phyloP scores from a whole-genome alignment of 2,797 vertebrate genomes.

The Alauda arvensis region DNA sequence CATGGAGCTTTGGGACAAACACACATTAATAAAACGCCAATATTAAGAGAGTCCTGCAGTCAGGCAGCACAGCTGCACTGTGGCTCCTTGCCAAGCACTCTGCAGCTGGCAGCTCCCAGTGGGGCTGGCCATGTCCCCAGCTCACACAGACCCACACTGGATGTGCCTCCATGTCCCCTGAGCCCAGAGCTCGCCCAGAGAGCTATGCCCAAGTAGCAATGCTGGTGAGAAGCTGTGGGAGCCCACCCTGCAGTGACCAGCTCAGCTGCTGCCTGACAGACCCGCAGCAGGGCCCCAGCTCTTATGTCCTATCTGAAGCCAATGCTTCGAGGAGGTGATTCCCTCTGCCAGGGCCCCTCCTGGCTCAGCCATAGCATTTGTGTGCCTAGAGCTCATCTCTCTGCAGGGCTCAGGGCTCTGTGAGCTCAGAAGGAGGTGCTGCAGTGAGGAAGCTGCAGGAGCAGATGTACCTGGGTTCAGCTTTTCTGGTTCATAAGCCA shows the following conservation, averaged over 20 bases:
- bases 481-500: conserved; percentile 79
- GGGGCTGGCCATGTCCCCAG: accelerated
- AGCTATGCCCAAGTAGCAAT: conserved; percentile 4
- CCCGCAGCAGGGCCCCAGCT: background rate
- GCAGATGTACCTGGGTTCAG: conserved; percentile 42
- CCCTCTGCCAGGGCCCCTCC: background rate
- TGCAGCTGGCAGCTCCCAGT: accelerated
- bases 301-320: background rate
- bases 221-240: conserved; percentile 32
- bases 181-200: background rate
- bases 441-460: conserved; percentile 52
- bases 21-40: background rate
- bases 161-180: background rate
- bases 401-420: conserved; percentile 22
- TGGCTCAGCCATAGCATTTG: background rate
- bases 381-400: background rate
- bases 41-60: background rate
- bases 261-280: background rate
- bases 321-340: background rate
- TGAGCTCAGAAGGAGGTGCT: conserved; percentile 4
- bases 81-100: background rate
- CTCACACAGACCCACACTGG: background rate
- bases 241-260: background rate
- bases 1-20: background rate
- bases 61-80: background rate